Percentiles rank a stretch among this genome's conserved stretches.
phyloP scores from a whole-genome alignment of 2,888 invertebrate genomes.

The Lumbricus terrestris region DNA sequence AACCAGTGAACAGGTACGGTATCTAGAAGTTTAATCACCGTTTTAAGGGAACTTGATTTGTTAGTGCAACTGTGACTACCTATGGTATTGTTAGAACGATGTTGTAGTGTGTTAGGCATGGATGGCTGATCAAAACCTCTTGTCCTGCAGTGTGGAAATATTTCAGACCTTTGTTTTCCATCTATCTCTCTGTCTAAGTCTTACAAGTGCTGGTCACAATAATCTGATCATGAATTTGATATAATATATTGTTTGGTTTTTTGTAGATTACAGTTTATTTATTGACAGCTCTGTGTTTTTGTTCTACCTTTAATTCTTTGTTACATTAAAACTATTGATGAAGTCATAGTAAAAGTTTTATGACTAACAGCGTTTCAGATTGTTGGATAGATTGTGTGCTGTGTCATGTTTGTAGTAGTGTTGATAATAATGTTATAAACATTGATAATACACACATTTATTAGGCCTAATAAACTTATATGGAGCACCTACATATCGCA shows the following conservation, averaged over 20 bases:
- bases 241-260: neutral
- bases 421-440: neutral
- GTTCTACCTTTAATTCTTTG: neutral
- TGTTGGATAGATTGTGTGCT: neutral
- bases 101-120: neutral
- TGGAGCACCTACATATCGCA: no score
- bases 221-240: neutral
- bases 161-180: neutral
- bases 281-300: neutral
- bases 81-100: neutral
- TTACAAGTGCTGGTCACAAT: neutral
- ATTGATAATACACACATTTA: no score
- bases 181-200: neutral
- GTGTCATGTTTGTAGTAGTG: neutral
- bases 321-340: neutral
- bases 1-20: neutral
- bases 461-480: no score
- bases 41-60: neutral
- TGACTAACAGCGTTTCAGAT: neutral
- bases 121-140: neutral
- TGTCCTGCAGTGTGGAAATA: neutral
- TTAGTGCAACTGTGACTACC: neutral
- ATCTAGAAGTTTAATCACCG: neutral
- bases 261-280: neutral
- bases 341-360: neutral